These are phyloP conservation scores for Eudyptes chrysolophus DNA, from an alignment of 2,113 vertebrate genomes.

Conservation along the genomic window DNA sequence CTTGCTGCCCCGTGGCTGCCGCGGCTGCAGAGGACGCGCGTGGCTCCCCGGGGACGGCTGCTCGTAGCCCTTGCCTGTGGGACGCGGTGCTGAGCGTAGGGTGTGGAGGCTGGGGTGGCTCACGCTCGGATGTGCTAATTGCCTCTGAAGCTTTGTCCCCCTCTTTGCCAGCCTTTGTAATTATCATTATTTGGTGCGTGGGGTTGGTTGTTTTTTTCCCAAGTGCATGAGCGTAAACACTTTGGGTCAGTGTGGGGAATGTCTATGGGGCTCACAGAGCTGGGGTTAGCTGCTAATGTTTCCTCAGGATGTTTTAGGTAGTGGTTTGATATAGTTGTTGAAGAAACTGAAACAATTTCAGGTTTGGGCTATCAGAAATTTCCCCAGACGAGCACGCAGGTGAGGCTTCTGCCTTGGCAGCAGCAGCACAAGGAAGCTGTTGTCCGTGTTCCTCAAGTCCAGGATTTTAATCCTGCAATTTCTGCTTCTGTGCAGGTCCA, in stretches of 20 bases:
- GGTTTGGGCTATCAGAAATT: neutral
- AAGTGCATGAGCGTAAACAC: fast-evolving
- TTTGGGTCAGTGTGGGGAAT: fast-evolving
- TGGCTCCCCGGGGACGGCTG: fast-evolving
- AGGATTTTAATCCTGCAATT: neutral
- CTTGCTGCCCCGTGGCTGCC: neutral
- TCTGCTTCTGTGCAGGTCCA: neutral
- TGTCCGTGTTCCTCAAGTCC: neutral
- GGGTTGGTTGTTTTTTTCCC: too few species aligned
- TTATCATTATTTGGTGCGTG: neutral
- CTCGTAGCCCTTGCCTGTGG: neutral
- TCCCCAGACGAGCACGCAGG: neutral
- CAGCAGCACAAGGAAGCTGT: neutral
- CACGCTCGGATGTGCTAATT: fast-evolving
- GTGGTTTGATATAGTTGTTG: neutral
- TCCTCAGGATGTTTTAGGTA: neutral
- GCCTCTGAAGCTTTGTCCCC: neutral
- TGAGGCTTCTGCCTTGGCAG: neutral
- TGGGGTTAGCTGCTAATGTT: neutral
- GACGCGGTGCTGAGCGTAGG: fast-evolving
- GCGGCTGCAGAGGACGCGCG: fast-evolving
- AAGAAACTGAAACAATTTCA: neutral
- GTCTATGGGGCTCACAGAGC: fast-evolving
- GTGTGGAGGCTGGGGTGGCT: neutral
- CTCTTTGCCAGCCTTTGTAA: neutral